Evolutionary conservation across 2,797 vertebrate genomes (phyloP).

Genomic region (Chromobotia macracanthus): DNA sequence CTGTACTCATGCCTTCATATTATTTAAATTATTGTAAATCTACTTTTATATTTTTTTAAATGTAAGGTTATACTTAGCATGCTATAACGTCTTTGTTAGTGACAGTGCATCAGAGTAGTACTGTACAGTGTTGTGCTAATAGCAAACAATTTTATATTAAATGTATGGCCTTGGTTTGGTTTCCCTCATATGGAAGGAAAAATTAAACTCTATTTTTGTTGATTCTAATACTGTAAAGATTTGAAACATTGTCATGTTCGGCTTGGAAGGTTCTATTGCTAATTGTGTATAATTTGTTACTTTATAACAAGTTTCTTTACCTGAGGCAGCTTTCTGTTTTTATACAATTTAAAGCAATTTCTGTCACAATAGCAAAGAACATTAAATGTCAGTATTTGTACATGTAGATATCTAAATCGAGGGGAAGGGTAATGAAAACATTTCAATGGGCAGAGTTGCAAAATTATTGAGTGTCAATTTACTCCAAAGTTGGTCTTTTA

Average conservation of each 20-base stretch:
- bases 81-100: slow-evolving; percentile 87
- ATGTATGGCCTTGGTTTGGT: slow-evolving; percentile 82
- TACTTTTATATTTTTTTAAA: slow-evolving; percentile 73
- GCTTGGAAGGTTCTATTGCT: slow-evolving; percentile 83
- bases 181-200: slow-evolving; percentile 82
- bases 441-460: slow-evolving; percentile 82
- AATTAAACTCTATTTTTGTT: slow-evolving; percentile 90
- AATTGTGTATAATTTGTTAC: slow-evolving; percentile 84
- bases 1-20: slow-evolving; percentile 79
- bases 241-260: slow-evolving; percentile 78
- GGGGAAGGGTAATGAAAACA: slow-evolving; percentile 60
- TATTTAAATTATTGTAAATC: slow-evolving; percentile 83
- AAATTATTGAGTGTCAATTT: slow-evolving; percentile 78
- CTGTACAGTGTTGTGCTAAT: slow-evolving; percentile 89
- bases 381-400: slow-evolving; percentile 85
- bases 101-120: slow-evolving; percentile 88
- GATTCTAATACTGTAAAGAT: slow-evolving; percentile 88
- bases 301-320: slow-evolving; percentile 83
- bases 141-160: slow-evolving; percentile 85
- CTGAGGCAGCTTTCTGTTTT: slow-evolving; percentile 87
- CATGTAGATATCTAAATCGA: slow-evolving; percentile 80
- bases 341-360: slow-evolving; percentile 75
- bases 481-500: slow-evolving; percentile 89
- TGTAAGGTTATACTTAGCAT: slow-evolving; percentile 85
- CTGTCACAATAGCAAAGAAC: too few species aligned